Conservation (phyloP, 2,888 invertebrate genomes). For the Lithophane leautieri region DNA sequence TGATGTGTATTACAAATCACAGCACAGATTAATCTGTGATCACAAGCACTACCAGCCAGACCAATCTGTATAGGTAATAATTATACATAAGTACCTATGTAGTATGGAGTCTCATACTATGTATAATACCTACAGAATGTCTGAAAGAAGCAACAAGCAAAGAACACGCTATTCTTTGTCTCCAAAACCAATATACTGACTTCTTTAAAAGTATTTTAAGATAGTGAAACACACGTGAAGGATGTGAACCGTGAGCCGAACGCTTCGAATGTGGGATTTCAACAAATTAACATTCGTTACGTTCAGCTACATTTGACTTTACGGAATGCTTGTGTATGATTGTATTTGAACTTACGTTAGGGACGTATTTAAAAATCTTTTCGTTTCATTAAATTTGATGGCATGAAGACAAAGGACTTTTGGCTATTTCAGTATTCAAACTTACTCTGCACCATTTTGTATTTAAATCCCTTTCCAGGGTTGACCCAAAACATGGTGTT, state of each 20-base stretch:
- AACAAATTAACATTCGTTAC: constrained; percentile 78
- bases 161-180: constrained; percentile 10
- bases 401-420: constrained; percentile 23
- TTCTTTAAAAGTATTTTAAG: constrained; percentile 48
- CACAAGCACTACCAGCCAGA: neutral
- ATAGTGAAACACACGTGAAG: constrained; percentile 55
- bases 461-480: neutral
- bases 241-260: constrained; percentile 71
- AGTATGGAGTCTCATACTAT: too few relatives aligned
- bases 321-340: constrained; percentile 54
- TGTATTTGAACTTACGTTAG: constrained; percentile 35
- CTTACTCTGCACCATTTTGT: too few relatives aligned
- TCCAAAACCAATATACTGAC: neutral
- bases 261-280: constrained; percentile 72
- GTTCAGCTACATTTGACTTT: constrained; percentile 75
- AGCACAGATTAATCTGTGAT: neutral
- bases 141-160: neutral
- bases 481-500: too few relatives aligned
- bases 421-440: constrained; percentile 22
- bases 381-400: constrained; percentile 37
- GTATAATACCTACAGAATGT: too few relatives aligned
- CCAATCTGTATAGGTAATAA: neutral
- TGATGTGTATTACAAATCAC: neutral
- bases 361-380: constrained; percentile 9
- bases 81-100: neutral